Percentiles rank a stretch among this genome's conserved stretches.
Evolutionary conservation across 2,888 invertebrate genomes (phyloP).

Genomic region (Drosophila yooni): DNA sequence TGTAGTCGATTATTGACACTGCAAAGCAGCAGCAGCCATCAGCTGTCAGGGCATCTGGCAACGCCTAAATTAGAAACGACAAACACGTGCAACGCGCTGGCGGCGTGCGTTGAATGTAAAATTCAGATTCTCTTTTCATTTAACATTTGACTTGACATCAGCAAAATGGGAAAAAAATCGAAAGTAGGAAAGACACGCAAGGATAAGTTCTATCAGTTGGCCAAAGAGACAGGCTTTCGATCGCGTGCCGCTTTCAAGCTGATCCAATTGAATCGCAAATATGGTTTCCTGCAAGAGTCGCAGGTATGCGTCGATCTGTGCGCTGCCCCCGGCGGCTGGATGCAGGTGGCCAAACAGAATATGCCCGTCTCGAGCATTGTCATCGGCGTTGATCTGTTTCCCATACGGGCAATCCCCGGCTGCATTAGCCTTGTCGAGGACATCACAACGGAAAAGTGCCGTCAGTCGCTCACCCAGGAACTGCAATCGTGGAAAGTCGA

Average conservation of each 20-base stretch:
- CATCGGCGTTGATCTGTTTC: constrained; percentile 97
- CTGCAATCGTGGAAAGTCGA: constrained; percentile 98
- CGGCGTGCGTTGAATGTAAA: constrained; percentile 38
- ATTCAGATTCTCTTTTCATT: constrained; percentile 28
- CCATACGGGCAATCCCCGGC: constrained; percentile 95
- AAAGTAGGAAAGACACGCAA: constrained; percentile 99
- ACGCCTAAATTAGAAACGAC: constrained; percentile 25
- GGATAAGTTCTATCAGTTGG: constrained; percentile 99
- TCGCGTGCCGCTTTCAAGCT: constrained; percentile 99
- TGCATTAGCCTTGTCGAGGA: constrained; percentile 96
- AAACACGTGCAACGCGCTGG: constrained; percentile 58
- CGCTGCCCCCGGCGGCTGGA: constrained; percentile 99
- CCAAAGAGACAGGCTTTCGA: constrained; percentile 99
- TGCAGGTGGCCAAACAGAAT: constrained; percentile 98
- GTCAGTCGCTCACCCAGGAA: constrained; percentile 91
- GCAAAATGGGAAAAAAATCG: constrained; percentile 95
- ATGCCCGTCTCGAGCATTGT: constrained; percentile 98
- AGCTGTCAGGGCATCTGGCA: constrained; percentile 38
- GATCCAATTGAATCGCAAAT: constrained; percentile 98
- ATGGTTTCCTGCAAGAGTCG: constrained; percentile 97
- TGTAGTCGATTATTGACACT: background rate
- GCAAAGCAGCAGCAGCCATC: constrained; percentile 15
- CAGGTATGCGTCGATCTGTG: constrained; percentile 99
- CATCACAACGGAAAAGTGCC: constrained; percentile 98
- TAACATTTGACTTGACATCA: constrained; percentile 57